Percentiles rank a stretch among this genome's conserved stretches.
phyloP scores from a whole-genome alignment of 2,797 vertebrate species.

The Muscicapa comitata region DNA sequence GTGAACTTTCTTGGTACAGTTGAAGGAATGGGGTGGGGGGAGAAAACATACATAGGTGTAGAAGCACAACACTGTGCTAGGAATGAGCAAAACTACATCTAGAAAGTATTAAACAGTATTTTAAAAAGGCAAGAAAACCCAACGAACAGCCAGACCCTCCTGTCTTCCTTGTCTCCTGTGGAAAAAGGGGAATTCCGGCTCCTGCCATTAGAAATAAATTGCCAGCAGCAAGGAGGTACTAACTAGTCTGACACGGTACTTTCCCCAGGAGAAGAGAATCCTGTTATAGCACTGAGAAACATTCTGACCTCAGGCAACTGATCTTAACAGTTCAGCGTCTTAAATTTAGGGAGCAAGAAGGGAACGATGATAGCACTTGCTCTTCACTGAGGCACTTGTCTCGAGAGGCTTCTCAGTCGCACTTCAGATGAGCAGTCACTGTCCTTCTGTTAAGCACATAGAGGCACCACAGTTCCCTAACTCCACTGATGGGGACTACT shows the following conservation, averaged over 20 bases:
- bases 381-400: neutral
- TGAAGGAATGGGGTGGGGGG: neutral
- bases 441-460: neutral
- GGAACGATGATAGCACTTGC: neutral
- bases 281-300: constrained; percentile 13
- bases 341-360: constrained; percentile 7
- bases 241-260: constrained; percentile 56
- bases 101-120: neutral
- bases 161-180: neutral
- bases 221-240: constrained; percentile 22
- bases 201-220: constrained; percentile 35
- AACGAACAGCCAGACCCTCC: neutral
- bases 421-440: neutral
- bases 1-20: neutral
- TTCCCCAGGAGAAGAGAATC: constrained; percentile 46
- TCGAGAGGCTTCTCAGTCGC: neutral
- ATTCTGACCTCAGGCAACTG: constrained; percentile 45
- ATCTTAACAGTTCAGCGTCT: constrained; percentile 47
- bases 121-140: neutral
- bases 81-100: neutral
- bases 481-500: neutral
- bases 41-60: neutral
- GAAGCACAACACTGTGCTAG: neutral
- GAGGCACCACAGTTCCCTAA: neutral
- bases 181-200: constrained; percentile 55